Base-by-base conservation (phyloP, 2,113 vertebrate genomes). In the Oreocharis arfaki region DNA sequence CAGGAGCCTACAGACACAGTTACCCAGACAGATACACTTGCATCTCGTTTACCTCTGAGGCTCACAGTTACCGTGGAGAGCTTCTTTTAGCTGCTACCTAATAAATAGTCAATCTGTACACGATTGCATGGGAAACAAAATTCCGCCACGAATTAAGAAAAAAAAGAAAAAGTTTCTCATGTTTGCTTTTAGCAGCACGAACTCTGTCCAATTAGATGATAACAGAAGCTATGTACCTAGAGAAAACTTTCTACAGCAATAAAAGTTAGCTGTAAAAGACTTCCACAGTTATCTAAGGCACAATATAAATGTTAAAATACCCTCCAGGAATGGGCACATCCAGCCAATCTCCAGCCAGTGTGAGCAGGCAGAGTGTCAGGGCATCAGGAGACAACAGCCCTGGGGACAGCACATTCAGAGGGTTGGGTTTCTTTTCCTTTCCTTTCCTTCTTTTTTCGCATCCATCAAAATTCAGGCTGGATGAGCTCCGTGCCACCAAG, bases 11-110 rank as follows among this genome's bases (percentile, higher is more conserved):
- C 4, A 70, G 93, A 84, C 89, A 80, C 71, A 57, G 86, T 88
- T 83, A 93, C 87, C 21, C 44, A 26, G 79, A 21, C 74, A 74
- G 80, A 82, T 26, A 75, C 42, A 24, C 71, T 94, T 33, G 60
- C 73, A 59, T 78, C 83, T 92, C 83, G 5, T 49, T 75, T 89
- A 82, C 77, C 87, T 92, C 50, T 9, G 50, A 52, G 85, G 69
- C 74, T 92, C 60, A 57, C 33, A 6, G 84, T 88, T 97, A 87
- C 89, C 68, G 93, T n/a, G 73, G 81, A 93, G 74, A 57, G 63
- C 15, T 94, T 87, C 81, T 84, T 87, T 73, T 20, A 60, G 84
- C 74, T 89, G 42, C 73, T 89, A 71, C 94, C 56, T 88, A 82
- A 92, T 90, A 94, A 94, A 89, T 59, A 76, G 69, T 16, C 14